These are phyloP conservation scores for Xylocopa sonorina DNA, from an alignment of 1,140 invertebrate species.

Conservation along the genomic window DNA sequence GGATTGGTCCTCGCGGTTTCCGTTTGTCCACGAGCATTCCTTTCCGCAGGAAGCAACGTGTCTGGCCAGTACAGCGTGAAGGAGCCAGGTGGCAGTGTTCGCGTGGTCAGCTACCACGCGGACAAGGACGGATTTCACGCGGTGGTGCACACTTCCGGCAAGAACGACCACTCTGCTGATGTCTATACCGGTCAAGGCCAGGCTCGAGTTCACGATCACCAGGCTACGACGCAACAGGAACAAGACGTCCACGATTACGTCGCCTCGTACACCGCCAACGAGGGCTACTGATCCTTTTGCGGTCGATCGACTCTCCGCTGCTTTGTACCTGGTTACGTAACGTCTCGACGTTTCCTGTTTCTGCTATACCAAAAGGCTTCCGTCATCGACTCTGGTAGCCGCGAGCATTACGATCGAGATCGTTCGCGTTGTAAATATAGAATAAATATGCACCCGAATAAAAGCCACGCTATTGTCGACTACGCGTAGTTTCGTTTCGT, in stretches of 20 bases:
- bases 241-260: slow-evolving; percentile 38
- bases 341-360: neutral
- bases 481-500: neutral
- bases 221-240: slow-evolving; percentile 14
- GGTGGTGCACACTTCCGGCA: slow-evolving; percentile 86
- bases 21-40: neutral
- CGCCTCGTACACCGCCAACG: slow-evolving; percentile 12
- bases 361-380: slow-evolving; percentile 42
- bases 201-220: slow-evolving; percentile 41
- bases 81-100: slow-evolving; percentile 77
- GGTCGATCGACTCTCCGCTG: neutral
- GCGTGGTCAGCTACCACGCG: slow-evolving; percentile 76
- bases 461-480: neutral
- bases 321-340: slow-evolving; percentile 41
- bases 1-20: slow-evolving; percentile 4
- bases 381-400: neutral
- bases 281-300: slow-evolving; percentile 17
- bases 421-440: slow-evolving; percentile 4
- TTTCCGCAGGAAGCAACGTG: slow-evolving; percentile 72
- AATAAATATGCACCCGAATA: neutral
- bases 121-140: slow-evolving; percentile 82
- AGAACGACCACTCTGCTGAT: slow-evolving; percentile 76
- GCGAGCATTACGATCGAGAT: neutral
- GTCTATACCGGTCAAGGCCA: slow-evolving; percentile 62
- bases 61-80: slow-evolving; percentile 89